Evolutionary conservation across 1,140 invertebrate genomes (phyloP).

Genomic region (Halictus rubicundus): DNA sequence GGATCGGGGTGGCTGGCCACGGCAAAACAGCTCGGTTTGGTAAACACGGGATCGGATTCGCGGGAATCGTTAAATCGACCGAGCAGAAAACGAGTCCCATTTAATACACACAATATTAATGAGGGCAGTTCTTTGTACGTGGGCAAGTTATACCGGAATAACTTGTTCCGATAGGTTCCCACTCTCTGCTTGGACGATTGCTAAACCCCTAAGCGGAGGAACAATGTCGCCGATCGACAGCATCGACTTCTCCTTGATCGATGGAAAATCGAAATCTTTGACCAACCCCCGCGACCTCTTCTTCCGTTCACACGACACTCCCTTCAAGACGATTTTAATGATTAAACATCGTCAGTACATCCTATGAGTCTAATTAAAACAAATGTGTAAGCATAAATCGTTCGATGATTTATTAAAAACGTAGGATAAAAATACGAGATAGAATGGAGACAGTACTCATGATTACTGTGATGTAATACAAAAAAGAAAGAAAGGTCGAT

Average conservation of each 20-base stretch:
- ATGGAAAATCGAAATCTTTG: not conserved
- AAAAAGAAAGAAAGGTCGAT: too few relatives aligned
- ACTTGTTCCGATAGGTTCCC: slow-evolving; percentile 57
- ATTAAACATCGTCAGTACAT: too few relatives aligned
- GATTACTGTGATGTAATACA: too few relatives aligned
- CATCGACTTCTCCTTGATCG: not conserved
- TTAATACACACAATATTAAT: slow-evolving; percentile 64
- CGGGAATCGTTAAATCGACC: slow-evolving; percentile 48
- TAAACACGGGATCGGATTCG: slow-evolving; percentile 24
- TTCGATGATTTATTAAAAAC: too few relatives aligned
- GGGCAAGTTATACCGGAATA: slow-evolving; percentile 64
- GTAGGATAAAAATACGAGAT: too few relatives aligned
- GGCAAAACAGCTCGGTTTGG: slow-evolving; percentile 13
- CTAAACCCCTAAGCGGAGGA: slow-evolving; percentile 45
- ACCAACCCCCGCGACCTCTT: too few relatives aligned
- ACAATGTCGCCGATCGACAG: slow-evolving; percentile 50
- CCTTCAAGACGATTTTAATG: too few relatives aligned
- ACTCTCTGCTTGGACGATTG: slow-evolving; percentile 48
- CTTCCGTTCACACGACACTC: too few relatives aligned
- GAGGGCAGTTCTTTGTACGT: slow-evolving; percentile 58
- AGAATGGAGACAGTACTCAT: too few relatives aligned
- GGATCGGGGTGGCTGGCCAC: not conserved
- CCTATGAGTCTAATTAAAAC: too few relatives aligned
- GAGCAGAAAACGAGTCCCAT: slow-evolving; percentile 38
- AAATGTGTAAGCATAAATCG: too few relatives aligned